Evolutionary conservation across 2,113 vertebrate genomes (phyloP).

Genomic region (Calypte anna): DNA sequence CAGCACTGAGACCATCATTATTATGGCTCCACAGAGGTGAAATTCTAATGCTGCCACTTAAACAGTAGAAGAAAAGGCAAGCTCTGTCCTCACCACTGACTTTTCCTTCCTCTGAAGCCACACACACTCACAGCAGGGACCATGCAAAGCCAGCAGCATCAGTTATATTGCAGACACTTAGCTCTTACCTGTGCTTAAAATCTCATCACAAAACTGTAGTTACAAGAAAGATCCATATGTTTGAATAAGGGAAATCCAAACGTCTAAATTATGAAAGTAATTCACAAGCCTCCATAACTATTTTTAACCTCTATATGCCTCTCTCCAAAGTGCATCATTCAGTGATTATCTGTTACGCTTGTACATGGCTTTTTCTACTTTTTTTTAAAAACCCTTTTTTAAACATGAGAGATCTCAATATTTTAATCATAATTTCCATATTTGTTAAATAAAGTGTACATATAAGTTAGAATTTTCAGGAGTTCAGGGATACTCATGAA

Average conservation of each 20-base stretch:
- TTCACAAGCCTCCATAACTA: not conserved
- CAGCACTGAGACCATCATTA: not conserved
- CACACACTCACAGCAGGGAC: not conserved
- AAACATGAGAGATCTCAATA: not conserved
- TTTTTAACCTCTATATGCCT: not conserved
- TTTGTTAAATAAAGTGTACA: not conserved
- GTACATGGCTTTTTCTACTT: not conserved
- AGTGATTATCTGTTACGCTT: not conserved
- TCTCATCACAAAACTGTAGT: not conserved
- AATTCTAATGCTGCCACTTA: not conserved
- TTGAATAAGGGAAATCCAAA: not conserved
- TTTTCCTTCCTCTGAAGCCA: not conserved
- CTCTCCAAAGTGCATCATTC: not conserved
- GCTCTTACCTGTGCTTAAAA: constrained; percentile 2
- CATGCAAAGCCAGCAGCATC: not conserved
- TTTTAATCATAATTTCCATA: not conserved
- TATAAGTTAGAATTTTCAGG: not conserved
- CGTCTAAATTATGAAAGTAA: not conserved
- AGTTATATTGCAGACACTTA: not conserved
- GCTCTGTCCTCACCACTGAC: not conserved
- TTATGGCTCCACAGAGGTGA: not conserved
- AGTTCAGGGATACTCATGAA: not conserved
- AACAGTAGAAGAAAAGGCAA: not conserved
- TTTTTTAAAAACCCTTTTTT: not conserved
- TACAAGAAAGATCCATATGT: not conserved